phyloP scores from a whole-genome alignment of 2,113 vertebrate genomes.

The Spheniscus mendiculus region DNA sequence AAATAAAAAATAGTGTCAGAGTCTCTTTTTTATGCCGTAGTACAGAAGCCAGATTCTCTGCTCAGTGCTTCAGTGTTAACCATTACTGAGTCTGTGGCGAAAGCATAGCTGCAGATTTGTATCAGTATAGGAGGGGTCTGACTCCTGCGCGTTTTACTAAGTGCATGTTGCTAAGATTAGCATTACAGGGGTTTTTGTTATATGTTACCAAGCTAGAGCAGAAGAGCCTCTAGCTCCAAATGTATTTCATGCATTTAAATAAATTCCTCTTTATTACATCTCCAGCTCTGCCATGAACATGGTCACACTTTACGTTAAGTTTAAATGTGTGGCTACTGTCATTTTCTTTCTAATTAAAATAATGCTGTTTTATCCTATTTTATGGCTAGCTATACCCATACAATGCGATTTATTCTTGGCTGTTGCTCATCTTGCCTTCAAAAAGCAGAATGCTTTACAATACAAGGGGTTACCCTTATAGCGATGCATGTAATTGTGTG shows the following conservation, averaged over 20 bases:
- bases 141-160: fast-evolving
- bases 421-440: not conserved
- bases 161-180: not conserved
- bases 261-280: not conserved
- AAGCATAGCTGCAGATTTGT: not conserved
- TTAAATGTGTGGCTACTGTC: not conserved
- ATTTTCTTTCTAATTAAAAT: not conserved
- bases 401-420: not conserved
- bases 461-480: not conserved
- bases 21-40: not conserved
- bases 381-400: not conserved
- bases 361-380: not conserved
- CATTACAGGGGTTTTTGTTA: fast-evolving
- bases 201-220: fast-evolving
- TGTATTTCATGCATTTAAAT: not conserved
- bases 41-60: not conserved
- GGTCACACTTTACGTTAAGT: not conserved
- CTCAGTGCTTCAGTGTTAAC: not conserved
- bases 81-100: not conserved
- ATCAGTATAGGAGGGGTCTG: not conserved
- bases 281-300: not conserved
- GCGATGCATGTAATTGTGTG: not conserved
- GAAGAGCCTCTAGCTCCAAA: not conserved
- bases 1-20: not conserved
- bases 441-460: not conserved